These are phyloP conservation scores for Lutjanus argentimaculatus DNA, from an alignment of 2,797 vertebrate species.

Conservation along the genomic window DNA sequence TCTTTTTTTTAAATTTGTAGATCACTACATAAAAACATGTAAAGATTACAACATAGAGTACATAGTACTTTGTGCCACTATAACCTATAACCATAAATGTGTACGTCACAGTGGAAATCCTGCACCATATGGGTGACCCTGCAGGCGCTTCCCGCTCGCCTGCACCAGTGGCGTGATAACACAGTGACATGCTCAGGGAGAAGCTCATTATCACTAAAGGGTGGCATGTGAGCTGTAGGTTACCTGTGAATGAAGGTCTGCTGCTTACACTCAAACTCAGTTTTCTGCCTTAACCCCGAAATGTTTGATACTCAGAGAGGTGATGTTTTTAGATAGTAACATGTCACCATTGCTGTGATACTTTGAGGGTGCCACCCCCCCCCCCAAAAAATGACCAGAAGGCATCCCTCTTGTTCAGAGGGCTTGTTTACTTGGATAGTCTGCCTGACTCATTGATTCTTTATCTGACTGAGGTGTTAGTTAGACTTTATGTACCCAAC, in stretches of 20 bases:
- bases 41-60: neutral
- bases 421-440: no score
- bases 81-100: slow-evolving; percentile 2
- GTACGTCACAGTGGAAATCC: slow-evolving; percentile 6
- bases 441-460: no score
- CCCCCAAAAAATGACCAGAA: no score
- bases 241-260: slow-evolving; percentile 53
- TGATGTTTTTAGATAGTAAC: neutral
- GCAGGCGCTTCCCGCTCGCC: slow-evolving; percentile 48
- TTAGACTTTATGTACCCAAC: no score
- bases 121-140: slow-evolving; percentile 61
- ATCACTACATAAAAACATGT: neutral
- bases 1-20: neutral
- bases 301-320: neutral
- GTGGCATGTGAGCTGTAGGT: slow-evolving; percentile 49
- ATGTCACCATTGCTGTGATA: neutral
- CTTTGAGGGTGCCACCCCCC: no score
- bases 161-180: slow-evolving; percentile 40
- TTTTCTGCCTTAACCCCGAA: neutral
- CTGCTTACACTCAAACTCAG: slow-evolving; percentile 45
- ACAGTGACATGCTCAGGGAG: slow-evolving; percentile 24
- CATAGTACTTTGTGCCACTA: neutral
- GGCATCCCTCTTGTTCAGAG: no score
- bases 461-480: no score
- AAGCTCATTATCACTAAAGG: slow-evolving; percentile 22